Base-by-base conservation (phyloP, 2,113 vertebrate genomes). In the human region DNA sequence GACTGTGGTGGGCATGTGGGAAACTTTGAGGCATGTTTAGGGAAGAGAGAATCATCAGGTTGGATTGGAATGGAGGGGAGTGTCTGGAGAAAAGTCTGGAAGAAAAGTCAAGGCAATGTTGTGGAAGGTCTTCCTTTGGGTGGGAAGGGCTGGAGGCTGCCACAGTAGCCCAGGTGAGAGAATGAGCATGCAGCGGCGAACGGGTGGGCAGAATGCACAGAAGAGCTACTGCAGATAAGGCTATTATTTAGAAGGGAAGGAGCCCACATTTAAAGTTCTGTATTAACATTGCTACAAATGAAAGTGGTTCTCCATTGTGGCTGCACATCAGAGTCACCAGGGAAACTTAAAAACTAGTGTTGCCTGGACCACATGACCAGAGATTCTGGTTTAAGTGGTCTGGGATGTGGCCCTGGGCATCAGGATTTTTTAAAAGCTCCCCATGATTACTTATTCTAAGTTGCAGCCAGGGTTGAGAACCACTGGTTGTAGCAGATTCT, bases 241-340 rank as follows among this genome's bases (percentile, higher is more conserved):
- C 70, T 96, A 3, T 93, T 97, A 95, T 97, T 97, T 97, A 96
- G 94, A 81, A 90, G 48, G 59, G 90, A 92, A 82, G 80, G 78
- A 35, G 23, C 50, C 89, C n/a, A 22, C 59, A 72, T 91, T 94
- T 96, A 79, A 94, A 93, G 57, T 92, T 90, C 87, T 93, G 18
- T 73, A 50, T 95, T 87, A 87, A 73, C 87, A 57, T 80, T 59
- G 70, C 72, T 93, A 57, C 66, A 45, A 70, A 94, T 43, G 89
- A 81, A 5, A n/a, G 5, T 27, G 14, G 13, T 30, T 32, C 32
- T 91, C 88, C 61, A 30, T 13, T 6, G 9, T 18, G 30, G 25
- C 52, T 35, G 3, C 9, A 11, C 13, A 5, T 0, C 9, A 48
- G 30, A 45, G 25, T 79, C 52, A 50, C 43, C 30, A 7, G 8